Percentiles rank a stretch among this genome's conserved stretches.
Evolutionary conservation across 2,797 vertebrate genomes (phyloP).

Genomic region (Ptychobarbus kaznakovi): DNA sequence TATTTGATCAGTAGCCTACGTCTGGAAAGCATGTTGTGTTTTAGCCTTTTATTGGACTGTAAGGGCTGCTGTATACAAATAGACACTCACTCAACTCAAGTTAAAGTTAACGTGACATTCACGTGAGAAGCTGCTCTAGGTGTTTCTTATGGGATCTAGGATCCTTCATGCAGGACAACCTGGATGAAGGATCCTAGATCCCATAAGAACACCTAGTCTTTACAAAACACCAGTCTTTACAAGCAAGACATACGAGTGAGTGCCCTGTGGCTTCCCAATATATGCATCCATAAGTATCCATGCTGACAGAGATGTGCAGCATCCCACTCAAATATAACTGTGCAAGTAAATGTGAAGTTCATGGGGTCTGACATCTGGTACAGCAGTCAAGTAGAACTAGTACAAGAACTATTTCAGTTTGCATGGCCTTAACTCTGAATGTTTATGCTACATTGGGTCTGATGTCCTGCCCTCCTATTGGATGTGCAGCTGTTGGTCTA

Average conservation of each 20-base stretch:
- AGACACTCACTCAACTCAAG: slow-evolving; percentile 8
- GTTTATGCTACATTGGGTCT: neutral
- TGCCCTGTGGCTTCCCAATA: neutral
- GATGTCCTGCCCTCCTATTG: slow-evolving; percentile 2
- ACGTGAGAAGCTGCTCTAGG: slow-evolving; percentile 12
- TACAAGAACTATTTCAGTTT: neutral
- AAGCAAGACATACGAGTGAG: neutral
- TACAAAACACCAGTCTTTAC: too few relatives aligned
- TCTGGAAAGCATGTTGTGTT: neutral
- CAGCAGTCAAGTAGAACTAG: neutral
- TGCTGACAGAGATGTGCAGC: neutral
- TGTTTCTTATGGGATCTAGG: neutral
- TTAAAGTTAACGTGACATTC: slow-evolving; percentile 21
- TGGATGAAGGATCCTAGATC: too few relatives aligned
- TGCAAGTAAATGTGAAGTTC: neutral
- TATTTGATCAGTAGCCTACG: neutral
- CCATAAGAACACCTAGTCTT: too few relatives aligned
- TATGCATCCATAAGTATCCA: neutral
- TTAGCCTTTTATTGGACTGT: neutral
- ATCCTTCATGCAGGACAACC: too few relatives aligned
- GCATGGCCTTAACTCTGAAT: neutral
- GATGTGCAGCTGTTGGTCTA: slow-evolving; percentile 9
- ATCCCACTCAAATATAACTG: neutral
- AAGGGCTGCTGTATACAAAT: neutral
- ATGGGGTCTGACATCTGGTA: neutral